These are phyloP conservation scores for Catagonus wagneri DNA, from an alignment of 2,113 vertebrate genomes.

Conservation along the genomic window DNA sequence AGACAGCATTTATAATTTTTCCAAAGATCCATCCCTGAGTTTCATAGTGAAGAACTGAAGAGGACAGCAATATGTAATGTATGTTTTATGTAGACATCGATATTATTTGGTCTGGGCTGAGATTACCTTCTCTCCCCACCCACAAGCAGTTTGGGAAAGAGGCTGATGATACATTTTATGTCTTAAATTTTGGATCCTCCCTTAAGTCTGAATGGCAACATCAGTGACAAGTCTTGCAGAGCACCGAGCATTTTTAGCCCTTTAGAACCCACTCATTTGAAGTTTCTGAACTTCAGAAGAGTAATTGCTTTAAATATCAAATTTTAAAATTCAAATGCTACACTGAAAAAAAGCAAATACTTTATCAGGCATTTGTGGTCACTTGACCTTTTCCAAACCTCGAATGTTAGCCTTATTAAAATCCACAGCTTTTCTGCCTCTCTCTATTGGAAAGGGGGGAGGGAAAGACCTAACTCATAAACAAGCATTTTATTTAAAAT, in stretches of 20 bases:
- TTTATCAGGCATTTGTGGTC: constrained; percentile 77
- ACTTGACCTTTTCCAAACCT: constrained; percentile 78
- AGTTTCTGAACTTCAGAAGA: constrained; percentile 69
- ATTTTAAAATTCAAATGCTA: constrained; percentile 78
- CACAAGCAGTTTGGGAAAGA: background rate
- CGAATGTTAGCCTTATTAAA: constrained; percentile 75
- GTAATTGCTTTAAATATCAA: constrained; percentile 77
- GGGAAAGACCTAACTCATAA: constrained; percentile 51
- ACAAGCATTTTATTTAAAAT: constrained; percentile 76
- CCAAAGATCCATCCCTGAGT: background rate
- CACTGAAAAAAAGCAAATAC: constrained; percentile 71
- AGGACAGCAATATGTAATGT: background rate
- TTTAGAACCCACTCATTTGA: constrained; percentile 59
- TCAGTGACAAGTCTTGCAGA: background rate
- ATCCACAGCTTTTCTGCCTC: constrained; percentile 69
- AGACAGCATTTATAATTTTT: background rate
- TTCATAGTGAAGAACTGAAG: background rate
- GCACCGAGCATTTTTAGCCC: background rate
- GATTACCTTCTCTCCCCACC: background rate
- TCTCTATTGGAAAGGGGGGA: constrained; percentile 58
- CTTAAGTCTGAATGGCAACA: background rate
- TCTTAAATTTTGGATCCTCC: background rate
- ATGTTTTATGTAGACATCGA: background rate
- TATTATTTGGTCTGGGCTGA: background rate
- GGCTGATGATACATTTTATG: background rate